These are phyloP conservation scores for Leucophenga maculata DNA, from an alignment of 2,888 invertebrate species.

Conservation along the genomic window DNA sequence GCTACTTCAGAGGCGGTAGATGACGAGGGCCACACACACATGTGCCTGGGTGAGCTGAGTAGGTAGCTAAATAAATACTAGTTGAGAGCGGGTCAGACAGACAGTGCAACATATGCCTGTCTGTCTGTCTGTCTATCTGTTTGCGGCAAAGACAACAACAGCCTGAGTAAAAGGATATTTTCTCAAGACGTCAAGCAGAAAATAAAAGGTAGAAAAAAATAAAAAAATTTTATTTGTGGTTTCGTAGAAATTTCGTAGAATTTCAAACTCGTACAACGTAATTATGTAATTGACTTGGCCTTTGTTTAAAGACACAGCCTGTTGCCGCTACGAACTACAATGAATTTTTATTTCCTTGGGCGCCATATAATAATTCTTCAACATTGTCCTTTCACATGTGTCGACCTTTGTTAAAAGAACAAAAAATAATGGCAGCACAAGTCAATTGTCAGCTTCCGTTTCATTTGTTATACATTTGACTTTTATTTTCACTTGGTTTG, in stretches of 20 bases:
- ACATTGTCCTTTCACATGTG: conserved; percentile 6
- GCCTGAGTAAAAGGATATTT: not conserved
- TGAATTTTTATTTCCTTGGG: conserved; percentile 3
- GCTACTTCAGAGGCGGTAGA: conserved; percentile 23
- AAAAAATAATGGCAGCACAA: not conserved
- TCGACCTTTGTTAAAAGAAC: conserved; percentile 10
- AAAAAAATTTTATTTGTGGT: conserved; percentile 9
- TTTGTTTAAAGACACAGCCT: not conserved
- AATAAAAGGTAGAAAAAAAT: not conserved
- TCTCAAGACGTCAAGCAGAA: not conserved
- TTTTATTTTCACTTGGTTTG: conserved; percentile 8
- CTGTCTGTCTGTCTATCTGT: not conserved
- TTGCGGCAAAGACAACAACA: not conserved
- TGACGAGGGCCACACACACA: conserved; percentile 6
- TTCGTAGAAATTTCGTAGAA: not conserved
- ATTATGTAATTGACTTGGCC: conserved; percentile 25
- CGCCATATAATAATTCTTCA: conserved; percentile 11
- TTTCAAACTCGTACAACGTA: conserved; percentile 11
- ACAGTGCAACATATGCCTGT: conserved; percentile 8
- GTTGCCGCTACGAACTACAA: not conserved
- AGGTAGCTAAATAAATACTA: not conserved
- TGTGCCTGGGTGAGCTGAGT: not conserved
- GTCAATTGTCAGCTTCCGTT: conserved; percentile 29
- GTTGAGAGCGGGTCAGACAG: not conserved
- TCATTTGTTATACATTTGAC: conserved; percentile 30